Evolutionary conservation across 2,113 vertebrate species (phyloP).

Genomic region (Pseudorectes ferrugineus): DNA sequence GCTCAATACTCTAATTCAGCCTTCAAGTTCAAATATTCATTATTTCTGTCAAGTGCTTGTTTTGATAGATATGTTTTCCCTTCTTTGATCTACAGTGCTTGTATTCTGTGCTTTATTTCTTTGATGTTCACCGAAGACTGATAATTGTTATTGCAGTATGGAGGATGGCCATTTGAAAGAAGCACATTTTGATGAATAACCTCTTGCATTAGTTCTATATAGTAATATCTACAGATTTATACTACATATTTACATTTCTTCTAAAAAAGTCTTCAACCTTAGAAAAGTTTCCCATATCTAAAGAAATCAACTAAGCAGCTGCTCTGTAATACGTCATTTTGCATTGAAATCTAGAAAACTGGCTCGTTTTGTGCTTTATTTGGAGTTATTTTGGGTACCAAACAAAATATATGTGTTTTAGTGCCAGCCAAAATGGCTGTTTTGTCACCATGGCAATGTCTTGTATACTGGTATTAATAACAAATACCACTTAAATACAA

Average conservation of each 20-base stretch:
- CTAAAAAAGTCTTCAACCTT: not conserved
- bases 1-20: not conserved
- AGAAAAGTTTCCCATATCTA: not conserved
- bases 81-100: conserved; percentile 3
- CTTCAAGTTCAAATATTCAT: conserved; percentile 19
- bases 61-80: not conserved
- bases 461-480: not conserved
- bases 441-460: not conserved
- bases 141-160: not conserved
- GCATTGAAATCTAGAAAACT: not conserved
- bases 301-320: not conserved
- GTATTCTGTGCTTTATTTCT: not conserved
- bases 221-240: not conserved
- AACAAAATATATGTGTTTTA: not conserved
- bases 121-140: not conserved
- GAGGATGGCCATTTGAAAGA: not conserved
- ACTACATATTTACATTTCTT: not conserved
- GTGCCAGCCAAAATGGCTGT: not conserved
- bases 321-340: not conserved
- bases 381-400: not conserved
- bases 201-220: not conserved
- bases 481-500: not conserved
- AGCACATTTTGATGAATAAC: not conserved
- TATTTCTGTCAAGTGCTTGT: conserved; percentile 14
- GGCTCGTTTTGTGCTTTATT: not conserved